These are phyloP conservation scores for Crotalus viridis DNA, from an alignment of 2,113 vertebrate species.

Conservation along the genomic window DNA sequence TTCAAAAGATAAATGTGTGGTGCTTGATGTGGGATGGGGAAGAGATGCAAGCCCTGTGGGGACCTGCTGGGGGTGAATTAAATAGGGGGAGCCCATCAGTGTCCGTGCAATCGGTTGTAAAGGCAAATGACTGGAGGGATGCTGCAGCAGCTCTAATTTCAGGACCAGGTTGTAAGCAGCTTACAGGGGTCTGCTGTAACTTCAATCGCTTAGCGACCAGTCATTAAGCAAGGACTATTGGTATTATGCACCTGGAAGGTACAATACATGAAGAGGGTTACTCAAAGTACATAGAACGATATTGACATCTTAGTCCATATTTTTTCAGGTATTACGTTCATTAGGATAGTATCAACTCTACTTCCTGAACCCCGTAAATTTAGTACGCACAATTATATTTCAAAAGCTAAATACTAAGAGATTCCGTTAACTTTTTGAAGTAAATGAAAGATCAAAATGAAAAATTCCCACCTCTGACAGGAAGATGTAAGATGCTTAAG, in stretches of 20 bases:
- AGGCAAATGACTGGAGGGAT: not conserved
- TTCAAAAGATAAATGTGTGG: not conserved
- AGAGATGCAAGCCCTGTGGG: not conserved
- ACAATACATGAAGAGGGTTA: not conserved
- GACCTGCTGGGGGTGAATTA: not conserved
- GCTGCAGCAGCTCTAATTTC: not conserved
- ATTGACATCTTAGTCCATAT: not conserved
- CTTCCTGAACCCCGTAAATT: not conserved
- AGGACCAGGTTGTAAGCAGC: not conserved
- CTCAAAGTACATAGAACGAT: not conserved
- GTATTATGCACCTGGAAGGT: not conserved
- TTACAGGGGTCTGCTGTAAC: not conserved
- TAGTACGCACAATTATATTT: not conserved
- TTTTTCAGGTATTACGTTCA: not conserved
- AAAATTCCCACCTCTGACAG: not conserved
- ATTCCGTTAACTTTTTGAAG: not conserved
- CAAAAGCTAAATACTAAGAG: not conserved
- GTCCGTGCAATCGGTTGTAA: not conserved
- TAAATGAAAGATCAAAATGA: not conserved
- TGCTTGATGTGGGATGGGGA: not conserved
- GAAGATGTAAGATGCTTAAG: not conserved
- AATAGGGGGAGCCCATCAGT: not conserved
- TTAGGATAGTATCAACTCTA: not conserved
- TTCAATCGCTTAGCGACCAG: not conserved
- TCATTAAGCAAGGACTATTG: not conserved